Base-by-base conservation (phyloP, 2,888 invertebrate species). In the Phytoseiulus persimilis region DNA sequence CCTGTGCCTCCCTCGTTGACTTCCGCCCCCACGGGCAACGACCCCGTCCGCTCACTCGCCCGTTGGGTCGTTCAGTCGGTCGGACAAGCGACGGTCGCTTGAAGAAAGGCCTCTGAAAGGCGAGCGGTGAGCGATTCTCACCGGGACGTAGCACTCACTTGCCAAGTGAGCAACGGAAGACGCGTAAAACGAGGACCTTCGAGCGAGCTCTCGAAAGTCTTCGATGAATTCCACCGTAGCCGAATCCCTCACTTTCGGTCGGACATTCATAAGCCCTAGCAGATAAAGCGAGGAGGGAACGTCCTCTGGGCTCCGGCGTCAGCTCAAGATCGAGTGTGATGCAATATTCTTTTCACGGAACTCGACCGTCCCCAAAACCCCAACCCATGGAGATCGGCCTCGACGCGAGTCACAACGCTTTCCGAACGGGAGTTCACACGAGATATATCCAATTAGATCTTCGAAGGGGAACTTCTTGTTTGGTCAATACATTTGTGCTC, bases 21-120 rank as follows among this genome's bases (percentile, higher is more conserved):
- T 65, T 65, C 65, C 65, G 65, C 65, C 65, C 65, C 65, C 65
- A 65, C 65, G 65, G 65, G 65, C 65, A 65, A 65, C 65, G 65
- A 65, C 65, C 65, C 65, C 65, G 65, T 65, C 65, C 14, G 65
- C 65, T 65, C 65, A 23, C 9, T 65, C 65, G 65, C 65, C 28
- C 65, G 65, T 28, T 65, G 11, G 65, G 14, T 65, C 65, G 65
- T 18, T 28, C 65, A 65, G 14, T 28, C 65, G 65, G 28, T 2
- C 65, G 65, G 1, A 28, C 65, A 65, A 65, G 65, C 65, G 65
- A 65, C 65, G 23, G 65, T 18, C 65, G 65, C 65, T 65, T 65
- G 65, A 65, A 65, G 65, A 65, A 65, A 65, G 65, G 65, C 65
- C 65, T 23, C 65, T 18, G 65, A 65, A 65, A 65, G 5, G 65